A percentile compares a stretch with the other conserved stretches of the same genome.
Conservation (phyloP, 2,888 invertebrate species). For the Catocala sponsa region DNA sequence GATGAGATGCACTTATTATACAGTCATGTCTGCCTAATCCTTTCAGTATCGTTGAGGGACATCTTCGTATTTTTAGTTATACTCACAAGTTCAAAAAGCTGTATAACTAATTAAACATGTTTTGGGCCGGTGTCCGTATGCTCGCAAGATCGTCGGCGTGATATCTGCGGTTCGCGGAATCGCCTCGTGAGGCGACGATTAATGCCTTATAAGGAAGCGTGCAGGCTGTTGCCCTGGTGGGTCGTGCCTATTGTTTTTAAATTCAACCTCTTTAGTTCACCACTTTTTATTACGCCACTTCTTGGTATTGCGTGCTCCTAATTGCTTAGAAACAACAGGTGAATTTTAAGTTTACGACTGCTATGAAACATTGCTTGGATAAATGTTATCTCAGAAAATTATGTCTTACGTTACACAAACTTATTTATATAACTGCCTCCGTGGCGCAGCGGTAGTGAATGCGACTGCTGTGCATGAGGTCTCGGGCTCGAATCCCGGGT, state of each 20-base stretch:
- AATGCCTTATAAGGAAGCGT: slow-evolving; percentile 55
- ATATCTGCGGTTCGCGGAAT: slow-evolving; percentile 58
- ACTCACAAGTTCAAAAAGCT: no score
- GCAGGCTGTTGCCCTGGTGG: slow-evolving; percentile 53
- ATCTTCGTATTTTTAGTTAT: no score
- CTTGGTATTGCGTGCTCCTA: slow-evolving; percentile 57
- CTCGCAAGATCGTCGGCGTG: slow-evolving; percentile 49
- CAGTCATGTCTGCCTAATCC: no score
- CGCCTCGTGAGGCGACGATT: slow-evolving; percentile 57
- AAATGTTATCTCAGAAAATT: no score
- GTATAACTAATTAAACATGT: slow-evolving; percentile 47
- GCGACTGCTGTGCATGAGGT: no score
- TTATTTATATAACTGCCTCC: no score
- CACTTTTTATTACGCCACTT: slow-evolving; percentile 51
- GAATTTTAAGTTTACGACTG: slow-evolving; percentile 38
- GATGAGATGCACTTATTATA: no score
- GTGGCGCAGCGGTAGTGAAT: no score
- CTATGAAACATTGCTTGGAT: no score
- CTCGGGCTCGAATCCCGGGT: no score
- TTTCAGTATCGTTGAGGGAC: no score
- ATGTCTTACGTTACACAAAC: no score
- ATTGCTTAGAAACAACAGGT: slow-evolving; percentile 46
- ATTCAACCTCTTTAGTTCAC: slow-evolving; percentile 44
- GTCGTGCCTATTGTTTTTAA: slow-evolving; percentile 54
- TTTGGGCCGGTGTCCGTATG: slow-evolving; percentile 38